Evolutionary conservation across 2,113 vertebrate genomes (phyloP).

Genomic region (Malurus melanocephalus): DNA sequence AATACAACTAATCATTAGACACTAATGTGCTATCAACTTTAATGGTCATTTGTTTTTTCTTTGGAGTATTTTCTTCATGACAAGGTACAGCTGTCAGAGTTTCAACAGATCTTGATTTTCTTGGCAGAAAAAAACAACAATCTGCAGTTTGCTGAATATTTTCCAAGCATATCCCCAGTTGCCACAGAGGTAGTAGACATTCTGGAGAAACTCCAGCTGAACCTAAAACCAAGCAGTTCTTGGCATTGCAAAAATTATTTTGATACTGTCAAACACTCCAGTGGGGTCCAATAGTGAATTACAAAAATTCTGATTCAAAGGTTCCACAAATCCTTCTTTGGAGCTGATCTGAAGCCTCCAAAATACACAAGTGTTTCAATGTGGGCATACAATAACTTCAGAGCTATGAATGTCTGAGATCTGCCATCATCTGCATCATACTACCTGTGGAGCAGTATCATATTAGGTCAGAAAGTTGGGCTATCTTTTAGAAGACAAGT

Average conservation of each 20-base stretch:
- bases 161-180: conserved; percentile 48
- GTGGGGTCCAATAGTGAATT: background rate
- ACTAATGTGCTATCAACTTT: conserved; percentile 1
- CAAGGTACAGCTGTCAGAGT: conserved; percentile 46
- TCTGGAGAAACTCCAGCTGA: conserved; percentile 22
- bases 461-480: background rate
- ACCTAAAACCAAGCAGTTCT: conserved; percentile 13
- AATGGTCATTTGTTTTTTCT: conserved; percentile 34
- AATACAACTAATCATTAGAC: background rate
- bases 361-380: background rate
- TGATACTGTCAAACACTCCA: background rate
- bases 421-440: background rate
- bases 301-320: background rate
- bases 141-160: conserved; percentile 43
- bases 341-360: conserved; percentile 1
- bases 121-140: conserved; percentile 45
- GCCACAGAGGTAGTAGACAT: conserved; percentile 35
- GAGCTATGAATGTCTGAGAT: background rate
- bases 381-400: background rate
- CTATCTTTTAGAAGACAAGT: background rate
- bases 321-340: conserved; percentile 1
- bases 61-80: conserved; percentile 34
- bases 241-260: conserved; percentile 13
- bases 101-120: conserved; percentile 34
- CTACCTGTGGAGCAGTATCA: background rate